Evolutionary conservation across 2,888 invertebrate species (phyloP).

Genomic region (Nephrotoma guestfalica): DNA sequence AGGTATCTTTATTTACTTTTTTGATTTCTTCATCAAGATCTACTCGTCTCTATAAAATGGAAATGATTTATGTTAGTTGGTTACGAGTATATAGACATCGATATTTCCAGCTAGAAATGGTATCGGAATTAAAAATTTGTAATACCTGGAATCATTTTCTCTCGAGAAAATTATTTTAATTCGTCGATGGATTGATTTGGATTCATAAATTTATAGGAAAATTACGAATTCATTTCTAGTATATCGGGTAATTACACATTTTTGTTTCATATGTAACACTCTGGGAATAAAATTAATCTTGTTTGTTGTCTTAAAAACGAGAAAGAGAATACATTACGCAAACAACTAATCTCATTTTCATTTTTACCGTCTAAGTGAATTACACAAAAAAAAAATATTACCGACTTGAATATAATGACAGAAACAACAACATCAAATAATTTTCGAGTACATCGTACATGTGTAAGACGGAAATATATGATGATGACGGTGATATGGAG

Average conservation of each 20-base stretch:
- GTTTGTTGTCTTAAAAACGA: background rate
- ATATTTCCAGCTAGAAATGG: too few species aligned
- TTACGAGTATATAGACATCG: too few species aligned
- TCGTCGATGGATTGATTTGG: too few species aligned
- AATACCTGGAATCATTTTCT: too few species aligned
- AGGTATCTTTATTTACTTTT: too few species aligned
- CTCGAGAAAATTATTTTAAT: too few species aligned
- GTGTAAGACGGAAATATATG: background rate
- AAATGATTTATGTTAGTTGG: too few species aligned
- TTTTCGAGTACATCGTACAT: background rate
- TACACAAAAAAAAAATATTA: background rate
- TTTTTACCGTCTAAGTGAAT: background rate
- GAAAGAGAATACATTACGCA: background rate
- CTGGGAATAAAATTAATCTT: background rate
- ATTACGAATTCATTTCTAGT: background rate
- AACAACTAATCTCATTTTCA: background rate
- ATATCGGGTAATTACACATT: background rate
- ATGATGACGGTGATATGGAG: background rate
- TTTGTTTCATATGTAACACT: background rate
- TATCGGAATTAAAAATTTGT: too few species aligned
- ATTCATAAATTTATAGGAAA: background rate
- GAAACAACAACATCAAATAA: background rate
- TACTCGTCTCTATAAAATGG: too few species aligned
- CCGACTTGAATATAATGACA: background rate
- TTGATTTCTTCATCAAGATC: too few species aligned